Base-by-base conservation (phyloP, 2,888 invertebrate genomes). In the Galerucella nymphaeae region DNA sequence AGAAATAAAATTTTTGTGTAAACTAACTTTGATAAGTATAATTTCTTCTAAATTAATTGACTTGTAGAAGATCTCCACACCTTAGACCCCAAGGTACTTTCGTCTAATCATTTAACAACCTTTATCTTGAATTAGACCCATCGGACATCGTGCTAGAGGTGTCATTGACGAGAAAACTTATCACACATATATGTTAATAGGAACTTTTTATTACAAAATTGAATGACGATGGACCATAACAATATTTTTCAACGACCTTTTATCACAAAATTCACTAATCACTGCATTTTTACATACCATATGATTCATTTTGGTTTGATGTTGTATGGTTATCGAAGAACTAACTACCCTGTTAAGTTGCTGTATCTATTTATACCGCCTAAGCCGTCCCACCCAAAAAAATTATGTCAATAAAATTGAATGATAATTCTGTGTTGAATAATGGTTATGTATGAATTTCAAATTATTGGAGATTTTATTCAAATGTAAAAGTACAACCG, bases 391-490 rank as follows among this genome's bases (percentile, higher is more conserved):
- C 53, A 30, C 50, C 11, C 71, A 38, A 66, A 41, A 42, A 48
- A 58, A 23, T 23, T 30, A 30, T 42, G 42, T 65, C 58, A 65
- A 59, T 73, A 75, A 74, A 71, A 76, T 79, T 79, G 75, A 76
- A 76, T 70, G 59, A 65, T 76, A 78, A 76, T 75, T 73, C 71
- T 75, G 76, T 74, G 75, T 75, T 76, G 72, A 75, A 77, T 72
- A 66, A 76, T 75, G 77, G 69, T 53, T 63, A 77, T 42, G 58
- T 72, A 76, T 80, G 79, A 80, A 78, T 79, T 80, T 79, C 77
- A 78, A 74, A 77, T 71, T 75, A 67, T 76, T 79, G 77, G 57
- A 59, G 65, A 72, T 68, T 13, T 72, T 59, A 72, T 72, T 76
- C 38, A 41, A 18, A 61, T 61, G 61, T 61, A 61, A 77, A 72